Percentiles rank a stretch among this genome's conserved stretches.
phyloP scores from a whole-genome alignment of 2,113 vertebrate species.

The Agelaius tricolor region DNA sequence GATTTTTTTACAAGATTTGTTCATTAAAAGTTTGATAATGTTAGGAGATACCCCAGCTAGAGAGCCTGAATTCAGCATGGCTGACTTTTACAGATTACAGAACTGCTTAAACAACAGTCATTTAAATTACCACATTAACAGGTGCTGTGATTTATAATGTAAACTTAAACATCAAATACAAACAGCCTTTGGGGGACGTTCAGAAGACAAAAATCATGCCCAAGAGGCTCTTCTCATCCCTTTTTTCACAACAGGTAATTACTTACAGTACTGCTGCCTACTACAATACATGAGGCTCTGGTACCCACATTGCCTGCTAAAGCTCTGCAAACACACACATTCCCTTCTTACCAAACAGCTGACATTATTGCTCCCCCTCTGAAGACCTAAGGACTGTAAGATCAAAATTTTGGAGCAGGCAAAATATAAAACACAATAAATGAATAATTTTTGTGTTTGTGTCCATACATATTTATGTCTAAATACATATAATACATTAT shows the following conservation, averaged over 20 bases:
- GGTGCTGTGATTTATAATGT: slow-evolving; percentile 49
- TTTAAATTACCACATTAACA: slow-evolving; percentile 43
- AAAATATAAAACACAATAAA: neutral
- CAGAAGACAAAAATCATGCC: slow-evolving; percentile 41
- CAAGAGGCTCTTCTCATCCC: neutral
- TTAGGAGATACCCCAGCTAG: slow-evolving; percentile 8
- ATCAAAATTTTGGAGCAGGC: neutral
- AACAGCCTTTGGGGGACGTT: slow-evolving; percentile 3
- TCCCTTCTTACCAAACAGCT: neutral
- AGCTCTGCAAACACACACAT: neutral
- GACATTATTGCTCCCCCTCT: neutral
- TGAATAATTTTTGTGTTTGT: neutral
- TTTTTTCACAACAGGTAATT: slow-evolving; percentile 19
- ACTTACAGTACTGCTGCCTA: neutral
- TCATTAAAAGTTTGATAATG: slow-evolving; percentile 54
- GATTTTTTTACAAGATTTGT: slow-evolving; percentile 18
- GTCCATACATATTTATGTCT: neutral
- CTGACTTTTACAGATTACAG: slow-evolving; percentile 27
- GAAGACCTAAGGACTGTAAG: neutral
- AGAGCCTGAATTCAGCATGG: neutral
- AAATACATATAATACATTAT: neutral
- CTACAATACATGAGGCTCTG: neutral
- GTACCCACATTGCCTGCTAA: neutral
- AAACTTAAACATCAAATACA: slow-evolving; percentile 57
- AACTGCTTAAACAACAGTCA: neutral